phyloP scores from a whole-genome alignment of 1,140 invertebrate genomes.

The Eumeta japonica region DNA sequence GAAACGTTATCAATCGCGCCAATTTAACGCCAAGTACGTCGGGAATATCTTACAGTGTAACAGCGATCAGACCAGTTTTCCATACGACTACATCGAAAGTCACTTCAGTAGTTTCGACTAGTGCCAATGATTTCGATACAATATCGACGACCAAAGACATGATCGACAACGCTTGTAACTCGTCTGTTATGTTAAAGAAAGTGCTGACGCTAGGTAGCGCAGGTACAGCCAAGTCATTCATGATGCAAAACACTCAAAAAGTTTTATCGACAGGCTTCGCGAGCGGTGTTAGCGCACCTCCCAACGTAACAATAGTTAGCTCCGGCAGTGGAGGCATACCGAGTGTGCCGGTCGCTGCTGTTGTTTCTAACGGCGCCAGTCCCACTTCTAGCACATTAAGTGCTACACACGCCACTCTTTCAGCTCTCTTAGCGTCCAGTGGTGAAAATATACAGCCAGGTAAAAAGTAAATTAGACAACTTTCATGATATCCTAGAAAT shows the following conservation, averaged over 20 bases:
- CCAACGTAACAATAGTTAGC: slow-evolving; percentile 49
- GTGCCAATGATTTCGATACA: slow-evolving; percentile 31
- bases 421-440: slow-evolving; percentile 40
- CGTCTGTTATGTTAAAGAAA: slow-evolving; percentile 55
- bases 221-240: slow-evolving; percentile 48
- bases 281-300: slow-evolving; percentile 36
- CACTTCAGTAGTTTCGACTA: slow-evolving; percentile 24
- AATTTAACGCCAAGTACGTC: slow-evolving; percentile 23
- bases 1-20: slow-evolving; percentile 39
- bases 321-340: slow-evolving; percentile 32
- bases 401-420: slow-evolving; percentile 51
- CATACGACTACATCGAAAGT: slow-evolving; percentile 37
- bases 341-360: slow-evolving; percentile 10
- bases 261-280: slow-evolving; percentile 51
- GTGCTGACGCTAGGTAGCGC: slow-evolving; percentile 51
- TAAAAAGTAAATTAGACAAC: slow-evolving; percentile 45
- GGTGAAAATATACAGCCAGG: slow-evolving; percentile 29
- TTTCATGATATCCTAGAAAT: too few relatives aligned
- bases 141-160: slow-evolving; percentile 52
- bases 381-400: slow-evolving; percentile 47
- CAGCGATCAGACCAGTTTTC: slow-evolving; percentile 26
- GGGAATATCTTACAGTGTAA: slow-evolving; percentile 37
- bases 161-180: slow-evolving; percentile 54
- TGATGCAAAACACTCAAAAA: slow-evolving; percentile 56
- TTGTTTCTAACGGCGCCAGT: slow-evolving; percentile 26